Percentiles rank a stretch among this genome's conserved stretches.
Conservation (phyloP, 1,140 invertebrate genomes). For the Nasonia giraulti region DNA sequence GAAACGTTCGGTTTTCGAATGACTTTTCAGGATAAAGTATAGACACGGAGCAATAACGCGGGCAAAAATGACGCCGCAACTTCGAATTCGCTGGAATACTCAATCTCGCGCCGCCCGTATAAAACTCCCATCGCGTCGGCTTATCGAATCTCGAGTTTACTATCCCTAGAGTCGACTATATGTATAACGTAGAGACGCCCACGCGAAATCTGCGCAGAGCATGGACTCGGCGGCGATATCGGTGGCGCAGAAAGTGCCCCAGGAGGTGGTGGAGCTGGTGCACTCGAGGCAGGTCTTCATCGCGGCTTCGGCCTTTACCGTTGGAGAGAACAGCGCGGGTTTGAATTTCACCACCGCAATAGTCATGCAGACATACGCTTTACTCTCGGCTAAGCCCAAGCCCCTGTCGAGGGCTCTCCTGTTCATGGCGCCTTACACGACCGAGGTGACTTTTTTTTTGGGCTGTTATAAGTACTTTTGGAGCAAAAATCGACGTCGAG, state of each 20-base stretch:
- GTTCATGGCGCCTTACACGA: slow-evolving; percentile 89
- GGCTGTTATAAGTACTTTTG: too few relatives aligned
- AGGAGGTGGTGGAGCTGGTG: slow-evolving; percentile 67
- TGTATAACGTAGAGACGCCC: too few relatives aligned
- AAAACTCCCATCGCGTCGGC: neutral
- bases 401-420: slow-evolving; percentile 86
- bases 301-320: slow-evolving; percentile 83
- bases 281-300: slow-evolving; percentile 78
- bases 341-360: slow-evolving; percentile 89
- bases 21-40: too few relatives aligned
- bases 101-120: too few relatives aligned
- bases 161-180: neutral
- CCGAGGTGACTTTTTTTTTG: slow-evolving; percentile 74
- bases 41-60: too few relatives aligned
- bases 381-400: slow-evolving; percentile 83
- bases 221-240: slow-evolving; percentile 35
- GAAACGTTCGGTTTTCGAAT: too few relatives aligned
- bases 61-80: too few relatives aligned
- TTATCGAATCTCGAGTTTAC: neutral
- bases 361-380: slow-evolving; percentile 85
- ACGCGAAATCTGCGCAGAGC: neutral
- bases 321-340: slow-evolving; percentile 78
- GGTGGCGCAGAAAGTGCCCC: slow-evolving; percentile 56
- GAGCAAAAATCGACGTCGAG: too few relatives aligned
- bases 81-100: too few relatives aligned